These are phyloP conservation scores for Electrona antarctica DNA, from an alignment of 2,113 vertebrate genomes.

Conservation along the genomic window DNA sequence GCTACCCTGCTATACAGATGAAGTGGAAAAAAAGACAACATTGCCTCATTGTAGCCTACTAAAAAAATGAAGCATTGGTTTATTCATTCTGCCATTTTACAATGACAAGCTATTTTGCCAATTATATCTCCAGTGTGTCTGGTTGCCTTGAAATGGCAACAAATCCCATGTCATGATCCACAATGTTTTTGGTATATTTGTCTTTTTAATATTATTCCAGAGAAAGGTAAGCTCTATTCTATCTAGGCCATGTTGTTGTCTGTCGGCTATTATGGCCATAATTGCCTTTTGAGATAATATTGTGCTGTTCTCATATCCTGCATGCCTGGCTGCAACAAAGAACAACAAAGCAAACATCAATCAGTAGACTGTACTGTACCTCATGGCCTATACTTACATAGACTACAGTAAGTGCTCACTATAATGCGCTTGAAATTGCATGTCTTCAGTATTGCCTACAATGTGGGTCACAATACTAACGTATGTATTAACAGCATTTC, in stretches of 20 bases:
- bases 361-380: not conserved
- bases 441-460: too few relatives aligned
- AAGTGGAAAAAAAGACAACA: not conserved
- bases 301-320: not conserved
- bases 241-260: too few relatives aligned
- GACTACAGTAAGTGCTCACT: too few relatives aligned
- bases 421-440: too few relatives aligned
- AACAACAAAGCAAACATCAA: not conserved
- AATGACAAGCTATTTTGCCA: slow-evolving; percentile 32
- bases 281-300: not conserved
- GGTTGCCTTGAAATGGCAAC: slow-evolving; percentile 18
- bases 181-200: not conserved
- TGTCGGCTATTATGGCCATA: not conserved
- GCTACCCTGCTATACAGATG: too few relatives aligned
- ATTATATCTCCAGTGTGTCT: slow-evolving; percentile 27
- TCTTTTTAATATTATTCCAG: not conserved
- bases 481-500: too few relatives aligned
- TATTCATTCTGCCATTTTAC: slow-evolving; percentile 32
- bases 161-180: slow-evolving; percentile 3
- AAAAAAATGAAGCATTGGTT: slow-evolving; percentile 22
- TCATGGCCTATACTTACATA: too few relatives aligned
- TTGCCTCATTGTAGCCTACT: slow-evolving; percentile 28
- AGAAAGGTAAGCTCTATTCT: too few relatives aligned
- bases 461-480: too few relatives aligned
- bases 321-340: not conserved